Evolutionary conservation across 2,888 invertebrate species (phyloP).

Genomic region (Beris chalybata): DNA sequence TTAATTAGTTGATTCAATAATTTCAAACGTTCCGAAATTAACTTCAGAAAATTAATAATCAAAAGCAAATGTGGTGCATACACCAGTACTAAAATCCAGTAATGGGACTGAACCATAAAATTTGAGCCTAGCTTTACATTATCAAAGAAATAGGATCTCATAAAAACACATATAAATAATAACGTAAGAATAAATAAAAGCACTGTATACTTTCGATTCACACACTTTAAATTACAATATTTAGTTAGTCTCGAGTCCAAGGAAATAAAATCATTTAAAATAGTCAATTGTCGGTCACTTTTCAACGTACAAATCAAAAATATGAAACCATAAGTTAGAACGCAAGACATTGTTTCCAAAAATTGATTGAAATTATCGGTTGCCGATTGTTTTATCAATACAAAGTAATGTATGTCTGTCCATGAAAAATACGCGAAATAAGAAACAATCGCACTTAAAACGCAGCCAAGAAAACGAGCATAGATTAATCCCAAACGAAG

Average conservation of each 20-base stretch:
- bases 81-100: neutral
- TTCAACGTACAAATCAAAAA: conserved; percentile 2
- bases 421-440: too few species aligned
- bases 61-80: neutral
- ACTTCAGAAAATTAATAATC: conserved; percentile 1
- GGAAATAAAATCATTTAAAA: conserved; percentile 5
- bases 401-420: too few species aligned
- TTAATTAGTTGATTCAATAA: neutral
- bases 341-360: conserved; percentile 1
- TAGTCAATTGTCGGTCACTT: neutral
- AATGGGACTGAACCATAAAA: neutral
- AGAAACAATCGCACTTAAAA: too few species aligned
- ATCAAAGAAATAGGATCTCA: too few species aligned
- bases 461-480: too few species aligned
- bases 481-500: too few species aligned
- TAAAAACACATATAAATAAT: too few species aligned
- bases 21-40: neutral
- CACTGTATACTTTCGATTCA: neutral
- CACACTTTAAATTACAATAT: neutral
- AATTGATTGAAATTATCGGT: conserved; percentile 2
- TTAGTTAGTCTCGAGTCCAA: neutral
- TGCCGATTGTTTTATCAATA: too few species aligned
- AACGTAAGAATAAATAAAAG: neutral
- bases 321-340: neutral
- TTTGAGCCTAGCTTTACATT: too few species aligned